Evolutionary conservation across 2,113 vertebrate genomes (phyloP).

Genomic region (Anthoscopus minutus): DNA sequence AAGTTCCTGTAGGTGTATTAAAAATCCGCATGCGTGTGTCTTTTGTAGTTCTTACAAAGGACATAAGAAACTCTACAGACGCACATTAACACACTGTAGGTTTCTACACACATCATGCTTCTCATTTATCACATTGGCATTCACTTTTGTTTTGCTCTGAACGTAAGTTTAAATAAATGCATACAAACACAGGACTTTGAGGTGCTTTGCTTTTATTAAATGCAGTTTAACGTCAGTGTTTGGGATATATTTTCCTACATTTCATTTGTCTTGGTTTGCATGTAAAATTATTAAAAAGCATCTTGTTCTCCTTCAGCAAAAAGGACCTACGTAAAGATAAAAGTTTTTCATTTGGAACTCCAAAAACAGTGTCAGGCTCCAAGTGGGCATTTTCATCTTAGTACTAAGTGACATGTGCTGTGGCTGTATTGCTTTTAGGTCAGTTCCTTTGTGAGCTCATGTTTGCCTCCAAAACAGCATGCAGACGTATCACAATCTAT

Average conservation of each 20-base stretch:
- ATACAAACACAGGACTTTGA: neutral
- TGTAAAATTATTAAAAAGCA: neutral
- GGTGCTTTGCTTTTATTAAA: neutral
- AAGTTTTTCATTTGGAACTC: neutral
- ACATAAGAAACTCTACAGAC: neutral
- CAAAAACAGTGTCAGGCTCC: neutral
- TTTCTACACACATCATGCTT: neutral
- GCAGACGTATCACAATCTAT: accelerated
- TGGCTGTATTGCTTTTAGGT: neutral
- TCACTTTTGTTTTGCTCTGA: neutral
- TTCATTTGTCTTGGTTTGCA: neutral
- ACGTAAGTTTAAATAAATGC: neutral
- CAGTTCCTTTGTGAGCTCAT: neutral
- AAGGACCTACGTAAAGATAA: neutral
- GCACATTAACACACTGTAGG: neutral
- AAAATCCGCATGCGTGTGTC: neutral
- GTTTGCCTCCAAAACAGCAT: neutral
- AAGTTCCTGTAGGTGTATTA: neutral
- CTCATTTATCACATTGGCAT: neutral
- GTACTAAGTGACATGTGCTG: neutral
- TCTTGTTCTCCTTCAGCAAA: neutral
- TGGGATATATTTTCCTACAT: neutral
- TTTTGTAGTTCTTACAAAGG: neutral
- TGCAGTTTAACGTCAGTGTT: neutral
- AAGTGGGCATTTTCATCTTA: neutral